A percentile compares a stretch with the other conserved stretches of the same genome.
phyloP scores from a whole-genome alignment of 2,113 vertebrate genomes.

The Choloepus hoffmanni region DNA sequence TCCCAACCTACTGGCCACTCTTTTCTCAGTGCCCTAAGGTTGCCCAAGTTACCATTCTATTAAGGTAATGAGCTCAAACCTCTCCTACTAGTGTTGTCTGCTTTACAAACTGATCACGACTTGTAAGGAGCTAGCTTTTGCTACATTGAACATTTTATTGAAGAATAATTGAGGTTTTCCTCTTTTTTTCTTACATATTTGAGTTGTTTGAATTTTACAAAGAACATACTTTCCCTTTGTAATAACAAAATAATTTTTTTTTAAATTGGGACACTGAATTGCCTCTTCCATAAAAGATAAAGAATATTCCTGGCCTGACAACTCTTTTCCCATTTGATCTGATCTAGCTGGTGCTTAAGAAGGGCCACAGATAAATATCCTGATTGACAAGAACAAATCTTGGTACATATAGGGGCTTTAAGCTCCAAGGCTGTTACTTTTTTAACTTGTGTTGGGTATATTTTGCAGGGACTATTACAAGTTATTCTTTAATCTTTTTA shows the following conservation, averaged over 20 bases:
- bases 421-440: not conserved
- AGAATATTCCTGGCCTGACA: not conserved
- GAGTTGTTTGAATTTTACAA: not conserved
- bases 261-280: not conserved
- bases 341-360: not conserved
- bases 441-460: not conserved
- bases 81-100: not conserved
- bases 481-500: not conserved
- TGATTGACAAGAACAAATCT: conserved; percentile 42
- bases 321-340: conserved; percentile 33
- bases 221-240: not conserved
- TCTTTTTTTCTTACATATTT: not conserved
- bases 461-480: not conserved
- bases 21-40: not conserved
- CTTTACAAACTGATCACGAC: not conserved
- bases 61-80: not conserved
- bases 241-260: not conserved
- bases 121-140: conserved; percentile 1
- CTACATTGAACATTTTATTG: not conserved
- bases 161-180: not conserved
- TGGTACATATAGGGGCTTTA: not conserved
- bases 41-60: not conserved
- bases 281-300: not conserved
- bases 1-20: not conserved
- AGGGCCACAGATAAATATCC: not conserved